A percentile compares a stretch with the other conserved stretches of the same genome.
Evolutionary conservation across 2,113 vertebrate species (phyloP).

Genomic region (Cavia aperea): DNA sequence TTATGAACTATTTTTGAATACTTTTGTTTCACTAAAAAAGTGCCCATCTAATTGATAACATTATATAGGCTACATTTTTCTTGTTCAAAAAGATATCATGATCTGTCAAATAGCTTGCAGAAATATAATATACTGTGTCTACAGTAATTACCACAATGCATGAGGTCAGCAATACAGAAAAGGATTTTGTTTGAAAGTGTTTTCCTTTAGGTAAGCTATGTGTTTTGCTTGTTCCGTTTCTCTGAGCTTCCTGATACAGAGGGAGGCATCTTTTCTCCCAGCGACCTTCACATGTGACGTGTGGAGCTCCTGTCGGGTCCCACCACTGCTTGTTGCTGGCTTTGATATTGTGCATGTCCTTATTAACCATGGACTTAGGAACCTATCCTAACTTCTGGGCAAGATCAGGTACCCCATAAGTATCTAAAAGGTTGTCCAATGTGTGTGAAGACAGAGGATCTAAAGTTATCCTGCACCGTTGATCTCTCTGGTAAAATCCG

Average conservation of each 20-base stretch:
- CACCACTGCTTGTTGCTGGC: neutral
- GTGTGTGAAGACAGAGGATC: neutral
- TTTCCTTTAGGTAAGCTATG: neutral
- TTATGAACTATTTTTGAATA: constrained; percentile 13
- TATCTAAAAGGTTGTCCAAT: neutral
- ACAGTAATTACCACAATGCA: no score
- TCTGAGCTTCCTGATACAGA: neutral
- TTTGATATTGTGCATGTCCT: neutral
- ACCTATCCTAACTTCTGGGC: neutral
- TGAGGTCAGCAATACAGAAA: neutral
- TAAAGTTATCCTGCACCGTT: neutral
- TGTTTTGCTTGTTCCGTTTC: neutral
- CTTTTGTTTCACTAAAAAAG: neutral
- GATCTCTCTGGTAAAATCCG: neutral
- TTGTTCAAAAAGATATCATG: constrained; percentile 2
- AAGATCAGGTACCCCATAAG: neutral
- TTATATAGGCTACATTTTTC: neutral
- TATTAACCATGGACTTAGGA: neutral
- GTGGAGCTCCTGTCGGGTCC: neutral
- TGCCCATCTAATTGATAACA: neutral
- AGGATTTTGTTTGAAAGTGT: neutral
- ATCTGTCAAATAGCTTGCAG: neutral
- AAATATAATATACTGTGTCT: neutral
- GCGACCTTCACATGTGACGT: neutral
- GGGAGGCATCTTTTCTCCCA: neutral